These are phyloP conservation scores for Aphis craccivora DNA, from an alignment of 1,140 invertebrate genomes.

Conservation along the genomic window DNA sequence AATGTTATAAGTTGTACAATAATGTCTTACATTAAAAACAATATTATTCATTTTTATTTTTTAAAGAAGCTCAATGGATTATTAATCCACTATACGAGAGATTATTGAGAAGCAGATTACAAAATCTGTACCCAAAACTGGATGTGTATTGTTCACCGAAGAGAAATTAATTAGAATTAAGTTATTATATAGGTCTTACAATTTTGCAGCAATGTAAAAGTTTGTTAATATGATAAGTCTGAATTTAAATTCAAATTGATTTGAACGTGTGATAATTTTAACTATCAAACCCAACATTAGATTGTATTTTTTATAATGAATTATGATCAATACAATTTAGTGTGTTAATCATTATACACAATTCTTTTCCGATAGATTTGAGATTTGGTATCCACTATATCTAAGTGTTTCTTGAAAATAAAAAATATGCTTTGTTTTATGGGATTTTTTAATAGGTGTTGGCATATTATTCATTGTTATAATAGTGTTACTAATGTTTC, in stretches of 20 bases:
- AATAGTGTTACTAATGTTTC: too few species aligned
- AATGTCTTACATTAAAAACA: background rate
- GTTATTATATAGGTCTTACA: background rate
- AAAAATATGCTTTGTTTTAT: too few species aligned
- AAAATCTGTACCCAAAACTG: background rate
- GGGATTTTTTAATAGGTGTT: too few species aligned
- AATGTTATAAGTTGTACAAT: background rate
- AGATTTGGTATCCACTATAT: too few species aligned
- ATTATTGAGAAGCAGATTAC: constrained; percentile 10
- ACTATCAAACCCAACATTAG: background rate
- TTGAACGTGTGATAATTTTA: background rate
- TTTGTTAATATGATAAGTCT: background rate
- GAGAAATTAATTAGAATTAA: constrained; percentile 11
- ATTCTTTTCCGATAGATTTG: too few species aligned
- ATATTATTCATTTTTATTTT: background rate
- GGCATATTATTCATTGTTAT: too few species aligned
- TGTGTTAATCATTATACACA: too few species aligned
- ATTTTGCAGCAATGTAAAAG: background rate
- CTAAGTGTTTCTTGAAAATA: too few species aligned
- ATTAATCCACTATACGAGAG: background rate
- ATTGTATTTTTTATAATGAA: background rate
- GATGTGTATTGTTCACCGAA: background rate
- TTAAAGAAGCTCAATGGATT: background rate
- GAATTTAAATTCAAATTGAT: background rate
- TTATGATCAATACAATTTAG: too few species aligned